Base-by-base conservation (phyloP, 2,888 invertebrate genomes). In the Lomographa bimaculata region DNA sequence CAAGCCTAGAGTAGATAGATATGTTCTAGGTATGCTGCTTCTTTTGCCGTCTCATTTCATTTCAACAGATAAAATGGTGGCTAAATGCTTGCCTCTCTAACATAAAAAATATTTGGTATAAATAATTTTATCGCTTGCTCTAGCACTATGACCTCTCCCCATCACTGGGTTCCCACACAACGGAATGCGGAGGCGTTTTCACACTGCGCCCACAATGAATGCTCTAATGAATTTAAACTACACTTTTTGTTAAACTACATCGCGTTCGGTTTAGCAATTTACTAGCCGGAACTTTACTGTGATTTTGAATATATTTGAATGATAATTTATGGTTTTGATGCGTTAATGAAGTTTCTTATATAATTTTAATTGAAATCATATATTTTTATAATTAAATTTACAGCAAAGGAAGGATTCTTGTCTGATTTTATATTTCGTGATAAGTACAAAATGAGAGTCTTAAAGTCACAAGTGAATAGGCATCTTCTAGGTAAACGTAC, bases 101-200 rank as follows among this genome's bases (percentile, higher is more conserved):
- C n/a, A n/a, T n/a, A n/a, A n/a, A n/a, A n/a, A n/a, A n/a, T n/a
- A n/a, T n/a, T n/a, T n/a, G n/a, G n/a, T n/a, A n/a, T n/a, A n/a
- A n/a, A n/a, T n/a, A n/a, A n/a, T n/a, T n/a, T n/a, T n/a, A 17
- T 7, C 43, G 43, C 38, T 32, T 32, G 25, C 44, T 24, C 12
- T 2, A 38, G 1, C 18, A 23, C 42, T 30, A 26, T 5, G 7
- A 9, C 29, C 51, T 20, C 27, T 11, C 18, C 14, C 29, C 16
- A 41, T 39, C 20, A 33, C 44, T n/a, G 2, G 40, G 60, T 68
- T 70, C 70, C 60, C 71, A 70, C 68, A 62, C 50, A 27, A 35
- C 41, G 58, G 65, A 61, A 64, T 60, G 60, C 57, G 57, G 56
- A 60, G 61, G 58, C 55, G 60, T 69, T 64, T 69, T 71, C 66